phyloP scores from a whole-genome alignment of 2,113 vertebrate genomes.

The Cromileptes altivelis region DNA sequence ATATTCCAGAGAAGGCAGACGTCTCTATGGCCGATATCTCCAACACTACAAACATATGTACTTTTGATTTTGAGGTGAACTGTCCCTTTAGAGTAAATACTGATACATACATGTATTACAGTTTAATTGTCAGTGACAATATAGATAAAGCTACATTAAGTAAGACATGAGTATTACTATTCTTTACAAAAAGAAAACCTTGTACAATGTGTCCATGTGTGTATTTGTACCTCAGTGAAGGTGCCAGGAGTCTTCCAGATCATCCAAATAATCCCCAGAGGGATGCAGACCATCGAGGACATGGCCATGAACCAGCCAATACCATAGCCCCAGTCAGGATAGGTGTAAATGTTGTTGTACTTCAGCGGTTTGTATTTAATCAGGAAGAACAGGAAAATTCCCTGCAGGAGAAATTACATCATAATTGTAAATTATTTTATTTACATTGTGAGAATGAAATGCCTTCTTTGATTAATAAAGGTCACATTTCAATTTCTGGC shows the following conservation, averaged over 20 bases:
- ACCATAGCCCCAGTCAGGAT: conserved; percentile 97
- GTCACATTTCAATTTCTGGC: background rate
- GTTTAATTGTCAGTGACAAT: background rate
- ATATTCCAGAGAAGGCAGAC: too few relatives aligned
- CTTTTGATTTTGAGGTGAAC: background rate
- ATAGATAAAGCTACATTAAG: background rate
- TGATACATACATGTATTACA: background rate
- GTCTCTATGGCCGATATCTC: too few relatives aligned
- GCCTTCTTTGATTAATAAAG: background rate
- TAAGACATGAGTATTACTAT: background rate
- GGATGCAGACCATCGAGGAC: conserved; percentile 98
- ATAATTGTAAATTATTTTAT: conserved; percentile 8
- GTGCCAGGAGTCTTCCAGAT: conserved; percentile 94
- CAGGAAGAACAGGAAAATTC: conserved; percentile 98
- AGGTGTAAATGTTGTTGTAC: conserved; percentile 97
- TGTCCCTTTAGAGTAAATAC: background rate
- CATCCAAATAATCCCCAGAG: conserved; percentile 91
- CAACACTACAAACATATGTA: too few relatives aligned
- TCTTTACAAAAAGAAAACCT: background rate
- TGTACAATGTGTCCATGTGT: background rate
- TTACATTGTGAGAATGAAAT: conserved; percentile 4
- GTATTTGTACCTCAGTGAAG: conserved; percentile 88
- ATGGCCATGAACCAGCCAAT: conserved; percentile 99
- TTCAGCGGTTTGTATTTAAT: conserved; percentile 98
- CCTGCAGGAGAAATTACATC: conserved; percentile 80